phyloP scores from a whole-genome alignment of 2,888 invertebrate species.

The Melangyna quadrimaculata region DNA sequence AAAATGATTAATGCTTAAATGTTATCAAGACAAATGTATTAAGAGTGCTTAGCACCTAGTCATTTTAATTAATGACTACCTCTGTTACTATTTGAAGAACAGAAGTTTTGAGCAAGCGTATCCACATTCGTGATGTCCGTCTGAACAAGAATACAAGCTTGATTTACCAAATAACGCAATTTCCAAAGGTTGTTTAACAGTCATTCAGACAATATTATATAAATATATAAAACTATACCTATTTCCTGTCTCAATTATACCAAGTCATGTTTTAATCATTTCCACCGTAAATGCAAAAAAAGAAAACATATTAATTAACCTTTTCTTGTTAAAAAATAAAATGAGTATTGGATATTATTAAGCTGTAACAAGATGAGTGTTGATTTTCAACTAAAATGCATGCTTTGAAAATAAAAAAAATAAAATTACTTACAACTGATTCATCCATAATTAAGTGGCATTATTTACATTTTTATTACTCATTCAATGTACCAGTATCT shows the following conservation, averaged over 20 bases:
- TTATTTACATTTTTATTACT: conserved; percentile 8
- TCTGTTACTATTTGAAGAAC: too few relatives aligned
- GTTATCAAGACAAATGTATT: too few relatives aligned
- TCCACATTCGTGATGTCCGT: not conserved
- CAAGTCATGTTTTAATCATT: not conserved
- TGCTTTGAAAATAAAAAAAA: not conserved
- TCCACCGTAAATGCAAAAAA: not conserved
- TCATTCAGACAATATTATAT: not conserved
- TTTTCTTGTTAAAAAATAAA: not conserved
- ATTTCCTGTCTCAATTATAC: not conserved
- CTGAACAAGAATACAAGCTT: not conserved
- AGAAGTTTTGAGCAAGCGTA: too few relatives aligned
- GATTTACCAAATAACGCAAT: not conserved
- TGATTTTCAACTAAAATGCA: not conserved
- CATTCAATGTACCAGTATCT: not conserved
- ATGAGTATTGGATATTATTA: not conserved
- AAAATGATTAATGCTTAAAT: too few relatives aligned
- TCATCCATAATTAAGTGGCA: not conserved
- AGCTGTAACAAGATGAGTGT: not conserved
- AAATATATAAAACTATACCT: not conserved
- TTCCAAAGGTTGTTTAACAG: not conserved
- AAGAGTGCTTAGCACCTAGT: too few relatives aligned
- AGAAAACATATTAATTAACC: not conserved
- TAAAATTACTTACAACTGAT: not conserved
- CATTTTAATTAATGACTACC: too few relatives aligned